Evolutionary conservation across 2,888 invertebrate species (phyloP).

Genomic region (Gymnoscelis rufifasciata): DNA sequence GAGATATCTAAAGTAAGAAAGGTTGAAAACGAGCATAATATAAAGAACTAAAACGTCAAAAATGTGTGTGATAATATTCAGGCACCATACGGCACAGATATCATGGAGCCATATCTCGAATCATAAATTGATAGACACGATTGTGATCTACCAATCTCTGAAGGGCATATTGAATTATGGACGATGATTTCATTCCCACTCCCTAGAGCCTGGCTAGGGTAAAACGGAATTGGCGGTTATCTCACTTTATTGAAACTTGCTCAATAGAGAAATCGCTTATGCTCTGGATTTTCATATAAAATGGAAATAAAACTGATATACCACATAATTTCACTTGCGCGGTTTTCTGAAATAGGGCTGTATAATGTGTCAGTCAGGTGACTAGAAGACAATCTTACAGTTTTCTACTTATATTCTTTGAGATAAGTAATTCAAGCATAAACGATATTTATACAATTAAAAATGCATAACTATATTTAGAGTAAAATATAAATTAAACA

Average conservation of each 20-base stretch:
- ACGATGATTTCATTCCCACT: constrained; percentile 1
- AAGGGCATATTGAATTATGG: background rate
- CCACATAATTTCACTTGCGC: no score
- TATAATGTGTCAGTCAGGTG: no score
- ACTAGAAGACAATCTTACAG: no score
- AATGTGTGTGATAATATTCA: background rate
- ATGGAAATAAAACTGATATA: background rate
- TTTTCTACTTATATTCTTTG: no score
- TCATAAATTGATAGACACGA: constrained; percentile 2
- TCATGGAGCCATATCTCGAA: background rate
- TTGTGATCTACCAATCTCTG: constrained; percentile 1
- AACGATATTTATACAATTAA: no score
- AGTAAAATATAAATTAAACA: no score
- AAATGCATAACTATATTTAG: no score
- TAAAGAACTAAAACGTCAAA: no score
- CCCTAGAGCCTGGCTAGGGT: background rate
- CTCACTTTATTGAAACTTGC: constrained; percentile 2
- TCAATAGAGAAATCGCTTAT: background rate
- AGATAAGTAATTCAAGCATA: no score
- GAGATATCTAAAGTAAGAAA: background rate
- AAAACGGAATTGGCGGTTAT: background rate
- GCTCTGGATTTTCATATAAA: background rate
- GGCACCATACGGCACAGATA: background rate
- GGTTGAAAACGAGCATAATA: background rate
- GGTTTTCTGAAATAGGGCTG: no score